These are phyloP conservation scores for Myocastor coypus DNA, from an alignment of 2,113 vertebrate species.

Conservation along the genomic window DNA sequence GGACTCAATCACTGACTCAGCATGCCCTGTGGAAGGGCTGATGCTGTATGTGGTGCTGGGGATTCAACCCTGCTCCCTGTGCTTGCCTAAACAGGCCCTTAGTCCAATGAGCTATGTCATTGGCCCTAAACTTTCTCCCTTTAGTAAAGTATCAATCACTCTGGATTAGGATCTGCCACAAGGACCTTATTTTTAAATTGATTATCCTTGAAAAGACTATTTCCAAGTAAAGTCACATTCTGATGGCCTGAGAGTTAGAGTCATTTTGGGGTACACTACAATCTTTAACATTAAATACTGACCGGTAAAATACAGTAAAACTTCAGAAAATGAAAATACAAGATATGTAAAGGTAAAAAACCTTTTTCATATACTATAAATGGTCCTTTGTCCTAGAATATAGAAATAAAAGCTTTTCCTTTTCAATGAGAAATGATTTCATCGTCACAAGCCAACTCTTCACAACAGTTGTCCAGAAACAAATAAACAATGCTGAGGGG, in stretches of 20 bases:
- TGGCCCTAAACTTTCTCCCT: neutral
- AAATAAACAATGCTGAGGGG: constrained; percentile 11
- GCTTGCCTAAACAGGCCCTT: too few relatives aligned
- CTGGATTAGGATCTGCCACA: neutral
- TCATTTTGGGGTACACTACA: neutral
- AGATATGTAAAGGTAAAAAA: neutral
- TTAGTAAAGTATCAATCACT: neutral
- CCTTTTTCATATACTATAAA: neutral
- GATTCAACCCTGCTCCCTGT: too few relatives aligned
- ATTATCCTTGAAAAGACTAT: neutral
- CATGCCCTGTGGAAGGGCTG: too few relatives aligned
- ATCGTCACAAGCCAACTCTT: constrained; percentile 35
- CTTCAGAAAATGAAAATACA: neutral
- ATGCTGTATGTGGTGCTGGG: rapidly evolving
- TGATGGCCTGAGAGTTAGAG: neutral
- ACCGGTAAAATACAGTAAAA: neutral
- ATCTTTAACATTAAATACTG: neutral
- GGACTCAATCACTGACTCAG: too few relatives aligned
- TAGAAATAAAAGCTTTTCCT: constrained; percentile 41
- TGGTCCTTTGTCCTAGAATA: neutral
- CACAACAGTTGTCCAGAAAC: neutral
- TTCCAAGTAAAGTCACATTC: constrained; percentile 33
- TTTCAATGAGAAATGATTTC: constrained; percentile 37
- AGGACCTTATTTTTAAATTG: neutral
- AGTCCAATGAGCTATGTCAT: too few relatives aligned